Evolutionary conservation across 2,797 vertebrate genomes (phyloP), one percentile per base, ranked within the genome.

Genomic region (Lophotriccus pileatus): DNA sequence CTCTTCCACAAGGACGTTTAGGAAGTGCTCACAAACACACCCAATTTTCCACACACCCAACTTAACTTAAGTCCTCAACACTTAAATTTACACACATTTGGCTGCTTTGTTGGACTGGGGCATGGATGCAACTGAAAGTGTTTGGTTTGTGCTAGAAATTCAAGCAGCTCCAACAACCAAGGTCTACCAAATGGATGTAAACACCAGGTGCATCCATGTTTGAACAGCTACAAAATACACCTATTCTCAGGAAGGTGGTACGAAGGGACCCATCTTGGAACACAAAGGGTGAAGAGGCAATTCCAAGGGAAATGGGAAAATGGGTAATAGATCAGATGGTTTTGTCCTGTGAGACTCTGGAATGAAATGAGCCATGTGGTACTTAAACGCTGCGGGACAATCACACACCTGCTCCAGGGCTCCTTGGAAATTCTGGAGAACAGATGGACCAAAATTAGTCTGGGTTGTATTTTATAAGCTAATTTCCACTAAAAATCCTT

Each of bases 331-430:
- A 95, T 95, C 50, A 83, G 69, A 39, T 78, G 87, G 64, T 41
- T 86, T 16, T 80, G 93, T 95, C 72, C 91, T 87, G 46, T 4
- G 85, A 85, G 85, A 72, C 68, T 63, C 53, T 64, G 76, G 10
- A 49, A 64, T 72, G 82, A 87, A 95, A 94, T 85, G 91, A 95
- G 93, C 75, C 95, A 21, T 93, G 87, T 16, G 69, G 72, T 30
- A n/a, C 76, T 91, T 80, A 41, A 87, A 78, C 34, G 36, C 64
- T 36, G 14, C 0, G 1, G 89, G 87, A 93, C 85, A 94, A 84
- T 64, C 87, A 50, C 47, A 7, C 77, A 91, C 87, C 87, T 90
- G 85, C 91, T 86, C 72, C 79, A 3, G 55, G 47, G 83, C 73
- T 44, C 74, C 46, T 47, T 9, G 34, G 21, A 66, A 75, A 93